Evolutionary conservation across 2,888 invertebrate genomes (phyloP).

Genomic region (Eretmocerus hayati): DNA sequence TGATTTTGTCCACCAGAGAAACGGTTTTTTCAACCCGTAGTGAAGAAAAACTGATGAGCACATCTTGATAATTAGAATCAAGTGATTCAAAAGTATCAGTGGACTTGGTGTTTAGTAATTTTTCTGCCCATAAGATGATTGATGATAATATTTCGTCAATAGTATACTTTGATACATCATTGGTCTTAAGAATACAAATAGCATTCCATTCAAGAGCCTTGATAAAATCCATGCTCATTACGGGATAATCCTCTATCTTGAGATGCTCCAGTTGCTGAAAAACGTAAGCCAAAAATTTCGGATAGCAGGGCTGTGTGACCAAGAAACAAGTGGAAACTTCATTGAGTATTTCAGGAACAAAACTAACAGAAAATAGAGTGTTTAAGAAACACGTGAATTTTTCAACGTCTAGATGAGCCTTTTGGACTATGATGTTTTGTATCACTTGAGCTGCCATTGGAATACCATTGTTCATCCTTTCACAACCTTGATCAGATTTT

Average conservation of each 20-base stretch:
- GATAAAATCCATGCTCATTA: neutral
- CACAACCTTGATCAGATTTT: neutral
- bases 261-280: constrained; percentile 6
- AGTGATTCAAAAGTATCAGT: neutral
- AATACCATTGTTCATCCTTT: neutral
- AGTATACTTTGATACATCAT: constrained; percentile 4
- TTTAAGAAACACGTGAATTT: constrained; percentile 29
- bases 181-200: neutral
- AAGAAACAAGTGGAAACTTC: constrained; percentile 33
- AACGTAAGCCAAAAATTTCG: neutral
- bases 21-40: neutral
- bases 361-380: constrained; percentile 19
- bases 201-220: neutral
- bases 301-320: neutral
- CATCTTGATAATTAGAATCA: neutral
- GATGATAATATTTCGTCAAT: constrained; percentile 1
- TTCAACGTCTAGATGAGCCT: constrained; percentile 26
- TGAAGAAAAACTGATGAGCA: neutral
- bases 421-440: constrained; percentile 25
- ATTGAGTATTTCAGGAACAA: constrained; percentile 29
- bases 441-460: constrained; percentile 11
- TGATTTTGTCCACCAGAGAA: neutral
- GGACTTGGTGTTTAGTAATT: neutral
- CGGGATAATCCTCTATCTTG: neutral
- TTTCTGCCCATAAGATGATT: neutral